Evolutionary conservation across 2,113 vertebrate species (phyloP), one percentile per base, ranked within the genome.

Genomic region (Grammomys dolichurus): DNA sequence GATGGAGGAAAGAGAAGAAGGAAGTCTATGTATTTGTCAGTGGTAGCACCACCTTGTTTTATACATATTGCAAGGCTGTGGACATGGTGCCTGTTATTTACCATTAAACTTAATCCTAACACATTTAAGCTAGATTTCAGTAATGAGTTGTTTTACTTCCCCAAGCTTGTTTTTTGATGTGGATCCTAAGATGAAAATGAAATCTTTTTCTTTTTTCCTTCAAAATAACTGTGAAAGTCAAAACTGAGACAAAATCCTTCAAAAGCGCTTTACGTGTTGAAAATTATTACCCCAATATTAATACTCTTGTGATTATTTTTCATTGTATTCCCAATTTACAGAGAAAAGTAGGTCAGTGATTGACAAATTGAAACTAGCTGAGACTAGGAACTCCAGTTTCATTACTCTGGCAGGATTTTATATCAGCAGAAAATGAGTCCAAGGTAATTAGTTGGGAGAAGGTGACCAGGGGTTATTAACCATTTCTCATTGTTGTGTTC

Each of bases 321-420:
- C 63, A 90, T 58, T 81, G 95, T 93, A 93, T 69, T 95, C 78
- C 65, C 56, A 67, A 96, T 93, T 96, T 75, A 43, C 73, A 75
- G 63, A 87, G 63, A 33, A 78, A 93, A 95, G 43, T 43, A 90
- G 76, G 88, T 81, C 89, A 92, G 19, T 90, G 85, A 90, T 76
- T 76, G 93, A 90, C 85, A 94, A 92, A 69, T 82, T 70, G 60
- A 93, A 93, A 73, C 40, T 36, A 77, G 92, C n/a, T 88, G 90
- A 95, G 95, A 82, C 22, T 6, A 88, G 40, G 73, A 86, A 93
- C 78, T 92, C 87, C 24, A 51, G 43, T 93, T 89, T 91, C 82
- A 97, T 95, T 88, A 95, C 82, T 89, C 51, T 81, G 93, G 81
- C 43, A 95, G 91, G 85, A 90, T 90, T 75, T 94, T 84, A 69